Evolutionary conservation across 2,797 vertebrate species (phyloP).

Genomic region (Poecile montanus): DNA sequence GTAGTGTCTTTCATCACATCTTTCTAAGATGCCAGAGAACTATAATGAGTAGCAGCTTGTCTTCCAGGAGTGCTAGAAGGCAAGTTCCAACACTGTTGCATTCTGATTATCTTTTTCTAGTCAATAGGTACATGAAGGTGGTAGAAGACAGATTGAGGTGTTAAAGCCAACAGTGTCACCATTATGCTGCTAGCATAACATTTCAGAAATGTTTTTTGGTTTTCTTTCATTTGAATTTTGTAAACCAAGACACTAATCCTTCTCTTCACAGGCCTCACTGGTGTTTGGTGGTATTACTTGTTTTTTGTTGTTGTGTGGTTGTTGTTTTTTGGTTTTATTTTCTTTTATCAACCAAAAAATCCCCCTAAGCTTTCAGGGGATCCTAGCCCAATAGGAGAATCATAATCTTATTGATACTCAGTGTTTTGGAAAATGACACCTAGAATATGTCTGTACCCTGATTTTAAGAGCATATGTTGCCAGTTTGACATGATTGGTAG

Average conservation of each 20-base stretch:
- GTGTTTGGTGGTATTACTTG: not conserved
- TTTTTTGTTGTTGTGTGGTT: not conserved
- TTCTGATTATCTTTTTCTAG: conserved; percentile 25
- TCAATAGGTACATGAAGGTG: conserved; percentile 22
- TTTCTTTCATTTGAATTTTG: not conserved
- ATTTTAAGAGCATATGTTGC: conserved; percentile 60
- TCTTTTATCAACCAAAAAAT: not conserved
- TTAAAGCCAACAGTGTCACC: not conserved
- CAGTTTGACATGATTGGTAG: not conserved
- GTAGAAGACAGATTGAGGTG: conserved; percentile 4
- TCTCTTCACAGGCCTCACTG: not conserved
- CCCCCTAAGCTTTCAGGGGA: not conserved
- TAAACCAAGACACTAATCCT: not conserved
- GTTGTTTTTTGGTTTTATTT: not conserved
- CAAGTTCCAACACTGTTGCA: conserved; percentile 55
- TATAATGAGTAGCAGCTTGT: conserved; percentile 60
- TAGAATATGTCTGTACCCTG: not conserved
- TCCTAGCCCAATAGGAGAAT: not conserved
- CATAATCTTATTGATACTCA: not conserved
- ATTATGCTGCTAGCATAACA: not conserved
- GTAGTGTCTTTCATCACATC: conserved; percentile 47
- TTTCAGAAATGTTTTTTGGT: not conserved
- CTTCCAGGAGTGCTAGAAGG: conserved; percentile 33
- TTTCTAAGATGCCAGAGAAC: conserved; percentile 37
- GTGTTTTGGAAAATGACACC: conserved; percentile 2